phyloP scores from a whole-genome alignment of 2,113 vertebrate genomes.

The Brevimyrus niger region DNA sequence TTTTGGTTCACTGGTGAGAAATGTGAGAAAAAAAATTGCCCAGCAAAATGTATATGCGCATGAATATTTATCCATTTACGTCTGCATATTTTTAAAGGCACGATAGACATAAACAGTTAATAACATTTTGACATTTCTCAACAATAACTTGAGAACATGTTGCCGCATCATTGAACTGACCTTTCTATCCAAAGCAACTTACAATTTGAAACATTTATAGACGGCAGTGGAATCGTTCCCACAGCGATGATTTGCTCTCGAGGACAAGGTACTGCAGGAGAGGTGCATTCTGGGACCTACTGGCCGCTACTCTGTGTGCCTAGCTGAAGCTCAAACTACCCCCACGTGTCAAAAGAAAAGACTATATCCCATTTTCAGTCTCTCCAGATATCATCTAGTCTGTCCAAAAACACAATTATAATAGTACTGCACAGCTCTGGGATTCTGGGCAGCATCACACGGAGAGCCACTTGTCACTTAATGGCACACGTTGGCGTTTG shows the following conservation, averaged over 20 bases:
- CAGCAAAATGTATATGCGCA: background rate
- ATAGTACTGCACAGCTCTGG: background rate
- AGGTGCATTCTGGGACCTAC: background rate
- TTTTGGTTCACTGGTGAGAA: conserved; percentile 11
- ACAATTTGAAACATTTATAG: background rate
- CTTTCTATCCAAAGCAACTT: background rate
- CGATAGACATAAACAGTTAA: background rate
- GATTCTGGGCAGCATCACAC: background rate
- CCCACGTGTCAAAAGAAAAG: background rate
- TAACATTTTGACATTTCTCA: background rate
- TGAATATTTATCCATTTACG: background rate
- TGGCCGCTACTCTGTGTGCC: background rate
- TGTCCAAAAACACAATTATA: background rate
- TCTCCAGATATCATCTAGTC: background rate
- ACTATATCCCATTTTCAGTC: background rate
- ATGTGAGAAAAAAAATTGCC: no score
- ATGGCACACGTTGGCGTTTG: background rate
- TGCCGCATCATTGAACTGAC: background rate
- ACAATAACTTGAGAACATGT: background rate
- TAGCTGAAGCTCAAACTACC: background rate
- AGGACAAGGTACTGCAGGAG: background rate
- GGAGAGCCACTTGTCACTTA: background rate
- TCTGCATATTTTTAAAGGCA: background rate
- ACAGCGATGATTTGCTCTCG: background rate
- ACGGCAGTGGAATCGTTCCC: background rate